Percentiles rank a stretch among this genome's conserved stretches.
These are phyloP conservation scores for Dysmachus trigonus DNA, from an alignment of 2,888 invertebrate species.

Conservation along the genomic window DNA sequence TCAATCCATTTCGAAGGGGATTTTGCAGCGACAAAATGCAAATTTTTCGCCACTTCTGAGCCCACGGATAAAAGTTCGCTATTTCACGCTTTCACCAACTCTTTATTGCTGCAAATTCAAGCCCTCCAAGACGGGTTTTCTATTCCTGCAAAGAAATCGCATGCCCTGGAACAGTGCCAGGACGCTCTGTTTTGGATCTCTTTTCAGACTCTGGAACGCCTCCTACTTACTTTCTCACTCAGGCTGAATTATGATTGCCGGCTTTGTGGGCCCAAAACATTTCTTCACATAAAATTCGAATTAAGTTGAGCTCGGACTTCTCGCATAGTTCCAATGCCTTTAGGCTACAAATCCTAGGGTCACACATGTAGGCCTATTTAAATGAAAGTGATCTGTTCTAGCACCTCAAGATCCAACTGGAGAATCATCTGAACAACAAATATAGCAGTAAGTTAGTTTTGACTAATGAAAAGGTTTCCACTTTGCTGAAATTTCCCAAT, in stretches of 20 bases:
- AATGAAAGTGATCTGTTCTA: background rate
- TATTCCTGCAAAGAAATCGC: background rate
- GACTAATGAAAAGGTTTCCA: background rate
- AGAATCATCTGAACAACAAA: background rate
- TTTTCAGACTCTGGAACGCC: background rate
- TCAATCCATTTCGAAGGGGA: background rate
- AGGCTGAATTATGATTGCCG: background rate
- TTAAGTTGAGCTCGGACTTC: background rate
- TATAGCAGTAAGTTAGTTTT: background rate
- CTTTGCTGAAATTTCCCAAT: background rate
- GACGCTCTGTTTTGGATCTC: background rate
- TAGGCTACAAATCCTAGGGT: background rate
- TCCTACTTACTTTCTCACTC: background rate
- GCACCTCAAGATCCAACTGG: background rate
- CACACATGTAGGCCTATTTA: background rate
- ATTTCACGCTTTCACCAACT: background rate
- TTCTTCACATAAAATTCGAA: background rate
- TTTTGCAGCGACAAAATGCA: background rate
- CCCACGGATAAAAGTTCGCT: conserved; percentile 10
- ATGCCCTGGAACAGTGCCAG: conserved; percentile 8
- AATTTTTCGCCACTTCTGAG: conserved; percentile 3
- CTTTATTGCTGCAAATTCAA: background rate
- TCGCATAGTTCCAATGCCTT: background rate
- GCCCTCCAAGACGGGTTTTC: background rate
- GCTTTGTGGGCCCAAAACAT: background rate